Base-by-base conservation (phyloP, 2,797 vertebrate genomes). In the Xenentodon cancila region DNA sequence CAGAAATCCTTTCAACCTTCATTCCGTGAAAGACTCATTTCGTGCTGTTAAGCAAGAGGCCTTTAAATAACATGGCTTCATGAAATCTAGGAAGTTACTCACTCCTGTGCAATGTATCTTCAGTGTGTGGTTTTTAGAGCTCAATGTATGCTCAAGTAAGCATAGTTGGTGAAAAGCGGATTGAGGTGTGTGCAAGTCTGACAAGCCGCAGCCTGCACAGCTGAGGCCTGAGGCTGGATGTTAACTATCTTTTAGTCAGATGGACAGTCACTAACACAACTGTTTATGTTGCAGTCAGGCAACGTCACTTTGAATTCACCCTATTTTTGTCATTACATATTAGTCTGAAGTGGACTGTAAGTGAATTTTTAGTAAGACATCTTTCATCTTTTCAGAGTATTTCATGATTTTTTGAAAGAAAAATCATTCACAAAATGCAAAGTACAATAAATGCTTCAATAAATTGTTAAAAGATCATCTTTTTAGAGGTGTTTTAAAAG, bases 121-220 rank as follows among this genome's bases (percentile, higher is more conserved):
- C 60, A 32, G 18, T 19, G 19, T 48, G 55, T 60, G 27, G 44
- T 51, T 20, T 11, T 32, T 7, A 9, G 9, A 13, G 32, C 47
- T 61, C 48, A 59, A 18, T 53, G 57, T 1, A 0, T 30, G 5
- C 47, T 13, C 27, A 3, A 61, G 30, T 48, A 52, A 48, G 34
- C 32, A 53, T 32, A 34, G 30, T 11, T 27, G 46, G 21, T 17
- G 15, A 47, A 60, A 48, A 43, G 21, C 11, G 5, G 49, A 32
- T 48, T 4, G 21, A 63, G 70, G 64, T 57, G 61, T 62, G 52
- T 43, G 6, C 45, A 17, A 43, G 34, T 49, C 55, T 50, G 53
- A 65, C 88, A 73, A 79, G 88, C 56, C 77, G 57, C 0, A 52
- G 74, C 89, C 22, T 85, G 86, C 43, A 45, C 0, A 5, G 5